Evolutionary conservation across 2,888 invertebrate species (phyloP), one percentile per base, ranked within the genome.

Genomic region (Lasioglossum figueresi): DNA sequence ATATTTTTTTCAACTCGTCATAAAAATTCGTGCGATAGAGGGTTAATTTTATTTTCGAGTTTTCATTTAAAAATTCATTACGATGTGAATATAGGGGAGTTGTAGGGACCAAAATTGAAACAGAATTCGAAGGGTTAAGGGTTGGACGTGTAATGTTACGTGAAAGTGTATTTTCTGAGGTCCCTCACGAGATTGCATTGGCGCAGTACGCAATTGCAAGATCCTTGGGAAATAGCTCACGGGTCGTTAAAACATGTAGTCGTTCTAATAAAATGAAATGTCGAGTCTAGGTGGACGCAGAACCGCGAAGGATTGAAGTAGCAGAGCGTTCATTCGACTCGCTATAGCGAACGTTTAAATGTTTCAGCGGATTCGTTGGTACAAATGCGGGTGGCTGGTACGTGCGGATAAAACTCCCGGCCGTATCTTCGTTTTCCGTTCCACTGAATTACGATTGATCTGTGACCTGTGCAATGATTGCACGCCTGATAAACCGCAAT

Each of bases 381-480:
- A 76, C 37, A 40, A 40, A 27, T 66, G 63, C 59, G 71, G 34
- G 37, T 70, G n/a, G 73, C n/a, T 43, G 79, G 83, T 78, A 66
- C n/a, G 66, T 71, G 27, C 37, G n/a, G 63, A 63, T 80, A 84
- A 86, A 88, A 88, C 80, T 68, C 48, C 48, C 63, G 45, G n/a
- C 56, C 82, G 45, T 88, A 88, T 88, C 88, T 84, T 88, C 78
- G 79, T 84, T 84, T 88, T 88, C 88, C 88, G 81, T 84, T 81
- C 66, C 83, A 80, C 71, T 84, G 88, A 80, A 78, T 86, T 86
- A 80, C 78, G 71, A 88, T 86, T 79, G 86, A 86, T 84, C 86
- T 72, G 70, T 77, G 83, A 88, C 72, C 88, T 70, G 82, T 81
- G 78, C 82, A 66, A 73, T 72, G 80, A 88, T 88, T 73, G 88